Evolutionary conservation across 2,797 vertebrate species (phyloP), one percentile per base, ranked within the genome.

Genomic region (Acomys russatus): DNA sequence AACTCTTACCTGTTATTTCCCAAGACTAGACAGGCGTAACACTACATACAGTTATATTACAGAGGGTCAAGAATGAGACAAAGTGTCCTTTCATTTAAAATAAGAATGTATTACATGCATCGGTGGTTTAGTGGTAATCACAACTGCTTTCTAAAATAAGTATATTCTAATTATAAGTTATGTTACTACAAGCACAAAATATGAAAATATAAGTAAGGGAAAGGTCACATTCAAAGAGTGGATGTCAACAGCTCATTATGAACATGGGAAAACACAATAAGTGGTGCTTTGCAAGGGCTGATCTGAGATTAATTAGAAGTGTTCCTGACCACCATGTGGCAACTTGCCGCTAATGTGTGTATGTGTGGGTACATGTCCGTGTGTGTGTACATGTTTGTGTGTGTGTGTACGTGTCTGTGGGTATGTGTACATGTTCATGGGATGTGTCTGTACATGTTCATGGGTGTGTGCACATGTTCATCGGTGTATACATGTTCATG

Each of bases 231-330:
- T 74, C 73, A 74, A 76, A 87, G 30, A 85, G 4, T 17, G 86
- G 38, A 66, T 87, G 78, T 30, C 59, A 74, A 80, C 28, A 80
- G 33, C 38, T 93, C 30, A 88, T 82, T 91, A 83, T n/a, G 44
- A 83, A 92, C 91, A 87, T 51, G 17, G 88, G 56, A 95, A 94
- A 5, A 86, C 15, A 35, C 3, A 3, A 68, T 78, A 85, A 95
- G 25, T 51, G 59, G 7, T 70, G 0, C 66, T 85, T 82, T 87
- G 28, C 22, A 93, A 93, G 71, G 15, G 80, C 76, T 14, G 2
- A 25, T 84, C 78, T 76, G 80, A 11, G 56, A 70, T 92, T 90
- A 87, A 76, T 88, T 80, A 80, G 80, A 66, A 86, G 54, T 5
- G 49, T 51, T 44, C 49, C 35, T 90, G 23, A 73, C 10, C 30